These are phyloP conservation scores for Lepidotrigona ventralis DNA, from an alignment of 1,140 invertebrate genomes.

Conservation along the genomic window DNA sequence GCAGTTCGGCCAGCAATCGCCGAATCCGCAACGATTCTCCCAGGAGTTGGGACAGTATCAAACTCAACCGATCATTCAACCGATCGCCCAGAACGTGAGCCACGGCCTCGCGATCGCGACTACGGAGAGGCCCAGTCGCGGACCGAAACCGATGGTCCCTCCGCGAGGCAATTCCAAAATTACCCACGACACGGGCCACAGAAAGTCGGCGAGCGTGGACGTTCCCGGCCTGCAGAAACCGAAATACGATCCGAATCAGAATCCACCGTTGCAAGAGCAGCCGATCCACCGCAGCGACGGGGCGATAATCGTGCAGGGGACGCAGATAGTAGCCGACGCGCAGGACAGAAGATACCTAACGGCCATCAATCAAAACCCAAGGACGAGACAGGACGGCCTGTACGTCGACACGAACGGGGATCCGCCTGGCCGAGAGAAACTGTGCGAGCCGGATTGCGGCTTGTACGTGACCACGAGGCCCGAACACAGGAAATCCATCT, in stretches of 20 bases:
- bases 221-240: constrained; percentile 56
- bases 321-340: constrained; percentile 60
- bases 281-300: constrained; percentile 55
- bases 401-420: constrained; percentile 75
- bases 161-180: constrained; percentile 78
- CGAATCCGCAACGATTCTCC: constrained; percentile 75
- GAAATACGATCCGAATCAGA: constrained; percentile 50
- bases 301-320: constrained; percentile 47
- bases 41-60: constrained; percentile 77
- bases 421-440: constrained; percentile 64
- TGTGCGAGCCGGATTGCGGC: constrained; percentile 68
- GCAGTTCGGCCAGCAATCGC: constrained; percentile 74
- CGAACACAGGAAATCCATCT: constrained; percentile 76
- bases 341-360: constrained; percentile 69
- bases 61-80: constrained; percentile 77
- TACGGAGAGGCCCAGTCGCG: constrained; percentile 68
- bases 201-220: constrained; percentile 71
- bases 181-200: constrained; percentile 72
- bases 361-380: constrained; percentile 72
- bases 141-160: constrained; percentile 78
- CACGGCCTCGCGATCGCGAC: constrained; percentile 61
- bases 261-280: constrained; percentile 53
- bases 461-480: constrained; percentile 69
- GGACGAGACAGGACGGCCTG: constrained; percentile 77
- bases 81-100: constrained; percentile 74